Evolutionary conservation across 2,888 invertebrate species (phyloP).

Genomic region (Leucophenga montana): DNA sequence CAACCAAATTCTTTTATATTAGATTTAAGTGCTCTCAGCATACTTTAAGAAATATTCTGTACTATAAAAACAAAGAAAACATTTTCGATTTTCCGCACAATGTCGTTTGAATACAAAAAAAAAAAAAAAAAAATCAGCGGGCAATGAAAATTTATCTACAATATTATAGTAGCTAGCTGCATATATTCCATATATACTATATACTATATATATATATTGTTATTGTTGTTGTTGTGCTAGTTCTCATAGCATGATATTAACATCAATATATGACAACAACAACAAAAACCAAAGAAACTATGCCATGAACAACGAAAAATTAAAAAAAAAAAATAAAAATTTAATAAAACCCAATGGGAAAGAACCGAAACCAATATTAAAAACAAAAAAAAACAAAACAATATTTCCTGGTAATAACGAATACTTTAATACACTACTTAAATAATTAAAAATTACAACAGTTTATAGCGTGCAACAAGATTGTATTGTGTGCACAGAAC

Average conservation of each 20-base stretch:
- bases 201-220: background rate
- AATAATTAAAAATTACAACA: too few species aligned
- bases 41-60: background rate
- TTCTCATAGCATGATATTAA: conserved; percentile 26
- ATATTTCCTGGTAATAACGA: background rate
- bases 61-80: too few species aligned
- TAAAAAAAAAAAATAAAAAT: background rate
- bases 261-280: conserved; percentile 25
- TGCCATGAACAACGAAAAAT: conserved; percentile 20
- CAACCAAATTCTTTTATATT: background rate
- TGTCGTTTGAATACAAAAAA: conserved; percentile 4
- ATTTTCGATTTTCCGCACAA: background rate
- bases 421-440: too few species aligned
- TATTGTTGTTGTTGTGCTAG: conserved; percentile 21
- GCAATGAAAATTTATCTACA: conserved; percentile 4
- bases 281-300: conserved; percentile 10
- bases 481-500: too few species aligned
- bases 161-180: background rate
- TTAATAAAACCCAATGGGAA: background rate
- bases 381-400: conserved; percentile 1
- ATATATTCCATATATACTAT: background rate
- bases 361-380: background rate
- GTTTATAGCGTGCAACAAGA: too few species aligned
- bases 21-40: background rate
- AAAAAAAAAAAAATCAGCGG: too few species aligned